A percentile compares a stretch with the other conserved stretches of the same genome.
These are phyloP conservation scores for Apogon hyalosoma DNA, from an alignment of 2,797 vertebrate genomes.

Conservation along the genomic window DNA sequence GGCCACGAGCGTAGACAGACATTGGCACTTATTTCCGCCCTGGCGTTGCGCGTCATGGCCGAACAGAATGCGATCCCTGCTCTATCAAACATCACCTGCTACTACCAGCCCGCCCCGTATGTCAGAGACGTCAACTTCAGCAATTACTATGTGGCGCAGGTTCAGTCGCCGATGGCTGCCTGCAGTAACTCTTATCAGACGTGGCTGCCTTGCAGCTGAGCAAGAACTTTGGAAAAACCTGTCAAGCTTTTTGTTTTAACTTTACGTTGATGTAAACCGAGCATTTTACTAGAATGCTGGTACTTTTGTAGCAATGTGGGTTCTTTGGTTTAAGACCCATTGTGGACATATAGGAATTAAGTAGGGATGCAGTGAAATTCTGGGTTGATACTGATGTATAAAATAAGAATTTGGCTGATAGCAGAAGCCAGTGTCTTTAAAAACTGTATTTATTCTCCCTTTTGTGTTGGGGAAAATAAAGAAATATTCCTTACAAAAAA, in stretches of 20 bases:
- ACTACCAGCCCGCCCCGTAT: constrained; percentile 91
- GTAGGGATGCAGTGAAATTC: too few relatives aligned
- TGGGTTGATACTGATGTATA: too few relatives aligned
- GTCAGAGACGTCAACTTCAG: constrained; percentile 89
- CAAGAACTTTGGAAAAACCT: constrained; percentile 9
- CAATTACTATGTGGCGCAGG: constrained; percentile 92
- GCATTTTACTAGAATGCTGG: constrained; percentile 26
- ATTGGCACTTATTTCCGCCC: constrained; percentile 90
- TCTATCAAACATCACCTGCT: constrained; percentile 91
- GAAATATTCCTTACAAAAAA: too few relatives aligned
- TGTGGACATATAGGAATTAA: constrained; percentile 38
- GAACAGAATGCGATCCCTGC: constrained; percentile 92
- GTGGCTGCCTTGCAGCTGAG: constrained; percentile 94
- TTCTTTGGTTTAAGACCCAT: constrained; percentile 47
- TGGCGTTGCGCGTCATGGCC: constrained; percentile 90
- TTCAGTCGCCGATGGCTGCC: constrained; percentile 82
- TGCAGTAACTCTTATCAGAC: constrained; percentile 91
- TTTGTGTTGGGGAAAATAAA: too few relatives aligned
- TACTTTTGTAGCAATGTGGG: constrained; percentile 59
- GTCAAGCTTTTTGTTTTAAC: constrained; percentile 28
- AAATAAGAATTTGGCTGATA: too few relatives aligned
- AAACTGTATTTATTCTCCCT: too few relatives aligned
- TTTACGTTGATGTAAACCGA: constrained; percentile 38
- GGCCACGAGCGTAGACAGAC: constrained; percentile 95
- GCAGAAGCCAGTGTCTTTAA: too few relatives aligned